Percentiles rank a stretch among this genome's conserved stretches.
These are phyloP conservation scores for Adela reaumurella DNA, from an alignment of 2,888 invertebrate genomes.

Conservation along the genomic window DNA sequence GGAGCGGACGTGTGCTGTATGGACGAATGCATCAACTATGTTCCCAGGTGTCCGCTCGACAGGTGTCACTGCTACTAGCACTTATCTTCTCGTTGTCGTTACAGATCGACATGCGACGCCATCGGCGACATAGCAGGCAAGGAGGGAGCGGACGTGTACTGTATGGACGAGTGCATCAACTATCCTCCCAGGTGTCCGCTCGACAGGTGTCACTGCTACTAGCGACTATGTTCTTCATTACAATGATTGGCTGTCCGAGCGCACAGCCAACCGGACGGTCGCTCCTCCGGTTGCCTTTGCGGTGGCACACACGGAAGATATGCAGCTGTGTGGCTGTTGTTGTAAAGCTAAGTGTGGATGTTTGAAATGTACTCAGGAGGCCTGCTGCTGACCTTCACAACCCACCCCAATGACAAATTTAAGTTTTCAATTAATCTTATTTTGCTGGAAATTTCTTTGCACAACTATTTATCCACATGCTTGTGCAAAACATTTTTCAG, in stretches of 20 bases:
- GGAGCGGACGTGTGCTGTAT: constrained; percentile 84
- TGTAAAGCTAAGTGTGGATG: no score
- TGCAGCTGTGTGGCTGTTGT: background rate
- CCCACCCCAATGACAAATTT: no score
- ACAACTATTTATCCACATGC: no score
- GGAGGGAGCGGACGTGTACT: constrained; percentile 77
- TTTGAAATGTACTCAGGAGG: no score
- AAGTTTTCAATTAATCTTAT: no score
- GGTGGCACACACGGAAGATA: background rate
- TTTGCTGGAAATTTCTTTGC: no score
- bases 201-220: constrained; percentile 70
- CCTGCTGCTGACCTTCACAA: no score
- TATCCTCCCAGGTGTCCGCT: constrained; percentile 70
- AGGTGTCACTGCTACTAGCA: constrained; percentile 70
- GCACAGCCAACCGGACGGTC: no score
- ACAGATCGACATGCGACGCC: constrained; percentile 79
- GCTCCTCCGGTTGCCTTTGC: no score
- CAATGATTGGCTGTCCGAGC: no score
- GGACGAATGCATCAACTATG: constrained; percentile 80
- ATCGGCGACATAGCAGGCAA: constrained; percentile 70
- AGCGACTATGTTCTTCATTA: constrained; percentile 17
- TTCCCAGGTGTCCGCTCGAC: constrained; percentile 65
- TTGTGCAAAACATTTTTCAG: no score
- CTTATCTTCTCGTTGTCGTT: no score
- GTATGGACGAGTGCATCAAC: constrained; percentile 82